These are phyloP conservation scores for Anguilla obscura DNA, from an alignment of 2,797 vertebrate genomes.

Conservation along the genomic window DNA sequence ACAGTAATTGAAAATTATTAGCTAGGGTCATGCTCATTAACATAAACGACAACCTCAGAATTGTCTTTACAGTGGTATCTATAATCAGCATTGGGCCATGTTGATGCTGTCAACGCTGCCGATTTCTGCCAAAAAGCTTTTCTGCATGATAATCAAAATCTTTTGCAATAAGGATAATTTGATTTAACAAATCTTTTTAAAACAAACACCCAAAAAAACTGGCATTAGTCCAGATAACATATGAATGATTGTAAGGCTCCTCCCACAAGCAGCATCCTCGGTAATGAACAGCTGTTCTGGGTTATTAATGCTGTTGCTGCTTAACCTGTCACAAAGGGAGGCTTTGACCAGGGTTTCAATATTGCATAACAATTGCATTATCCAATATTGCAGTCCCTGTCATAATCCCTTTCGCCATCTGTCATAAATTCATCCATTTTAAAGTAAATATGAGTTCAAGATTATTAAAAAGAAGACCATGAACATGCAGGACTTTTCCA, in stretches of 20 bases:
- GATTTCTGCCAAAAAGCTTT: not conserved
- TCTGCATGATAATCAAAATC: constrained; percentile 20
- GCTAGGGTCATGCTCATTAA: not conserved
- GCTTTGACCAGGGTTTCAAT: constrained; percentile 67
- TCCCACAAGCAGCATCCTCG: constrained; percentile 62
- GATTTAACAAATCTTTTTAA: not conserved
- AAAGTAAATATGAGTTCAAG: constrained; percentile 31
- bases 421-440: constrained; percentile 27
- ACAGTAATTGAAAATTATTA: not conserved
- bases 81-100: not conserved
- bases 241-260: constrained; percentile 47
- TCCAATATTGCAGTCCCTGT: constrained; percentile 41
- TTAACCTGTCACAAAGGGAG: constrained; percentile 61
- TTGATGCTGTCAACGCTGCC: not conserved
- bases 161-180: not conserved
- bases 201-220: constrained; percentile 24
- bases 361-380: constrained; percentile 18
- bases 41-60: too few relatives aligned
- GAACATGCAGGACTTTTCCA: too few relatives aligned
- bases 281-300: constrained; percentile 68
- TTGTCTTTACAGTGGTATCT: not conserved
- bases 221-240: constrained; percentile 57
- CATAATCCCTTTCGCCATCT: constrained; percentile 44
- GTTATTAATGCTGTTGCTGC: constrained; percentile 62
- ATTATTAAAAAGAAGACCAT: not conserved